Evolutionary conservation across 2,113 vertebrate species (phyloP).

Genomic region (Odontesthes bonariensis): DNA sequence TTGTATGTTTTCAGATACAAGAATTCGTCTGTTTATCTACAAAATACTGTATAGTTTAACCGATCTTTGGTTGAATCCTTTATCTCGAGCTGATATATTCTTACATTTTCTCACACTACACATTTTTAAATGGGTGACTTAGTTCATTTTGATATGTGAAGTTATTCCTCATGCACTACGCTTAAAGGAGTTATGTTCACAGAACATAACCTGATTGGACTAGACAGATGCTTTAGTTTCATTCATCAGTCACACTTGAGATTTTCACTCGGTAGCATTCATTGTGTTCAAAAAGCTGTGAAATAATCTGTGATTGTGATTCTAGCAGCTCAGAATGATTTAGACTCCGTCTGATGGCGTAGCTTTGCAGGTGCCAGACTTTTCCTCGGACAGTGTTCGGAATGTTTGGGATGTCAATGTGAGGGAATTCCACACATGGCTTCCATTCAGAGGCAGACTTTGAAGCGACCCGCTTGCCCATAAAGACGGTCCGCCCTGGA

Average conservation of each 20-base stretch:
- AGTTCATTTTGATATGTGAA: too few species aligned
- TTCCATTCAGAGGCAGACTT: conserved; percentile 63
- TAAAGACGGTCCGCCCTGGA: conserved; percentile 27
- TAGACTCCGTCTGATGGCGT: not conserved
- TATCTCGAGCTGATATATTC: too few species aligned
- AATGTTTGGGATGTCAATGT: conserved; percentile 61
- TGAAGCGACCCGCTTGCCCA: conserved; percentile 55
- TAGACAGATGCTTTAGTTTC: too few species aligned
- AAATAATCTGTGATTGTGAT: not conserved
- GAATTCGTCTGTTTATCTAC: too few species aligned
- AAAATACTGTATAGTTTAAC: too few species aligned
- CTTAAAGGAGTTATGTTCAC: too few species aligned
- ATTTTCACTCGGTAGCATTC: not conserved
- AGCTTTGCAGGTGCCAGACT: conserved; percentile 21
- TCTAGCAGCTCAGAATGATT: not conserved
- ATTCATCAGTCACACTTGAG: not conserved
- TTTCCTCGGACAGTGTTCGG: conserved; percentile 33
- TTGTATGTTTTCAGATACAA: too few species aligned
- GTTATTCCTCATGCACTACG: too few species aligned
- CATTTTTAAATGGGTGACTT: too few species aligned
- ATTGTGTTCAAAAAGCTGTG: not conserved
- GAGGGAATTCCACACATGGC: conserved; percentile 69
- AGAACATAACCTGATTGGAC: too few species aligned
- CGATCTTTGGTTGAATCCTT: too few species aligned
- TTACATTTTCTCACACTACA: too few species aligned